Evolutionary conservation across 2,888 invertebrate species (phyloP).

Genomic region (Drosophila nr. medialis): DNA sequence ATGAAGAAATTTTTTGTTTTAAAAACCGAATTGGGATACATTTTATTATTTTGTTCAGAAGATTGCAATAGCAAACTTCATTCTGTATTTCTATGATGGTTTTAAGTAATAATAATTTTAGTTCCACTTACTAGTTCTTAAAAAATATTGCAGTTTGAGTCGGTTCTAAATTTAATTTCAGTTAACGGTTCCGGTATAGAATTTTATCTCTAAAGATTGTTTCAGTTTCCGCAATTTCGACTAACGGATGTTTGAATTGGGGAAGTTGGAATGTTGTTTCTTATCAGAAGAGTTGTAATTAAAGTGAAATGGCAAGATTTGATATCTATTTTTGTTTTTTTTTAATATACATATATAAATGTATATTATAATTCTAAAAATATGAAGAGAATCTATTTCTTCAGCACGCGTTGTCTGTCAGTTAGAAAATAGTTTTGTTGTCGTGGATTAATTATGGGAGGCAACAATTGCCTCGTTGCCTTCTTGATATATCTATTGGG

Average conservation of each 20-base stretch:
- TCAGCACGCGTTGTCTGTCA: constrained; percentile 68
- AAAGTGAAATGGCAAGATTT: neutral
- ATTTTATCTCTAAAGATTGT: neutral
- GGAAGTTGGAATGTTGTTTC: neutral
- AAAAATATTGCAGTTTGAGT: neutral
- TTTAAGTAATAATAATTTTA: neutral
- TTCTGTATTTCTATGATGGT: neutral
- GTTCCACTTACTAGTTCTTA: neutral
- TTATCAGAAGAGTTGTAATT: neutral
- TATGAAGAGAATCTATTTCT: neutral
- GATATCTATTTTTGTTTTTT: neutral
- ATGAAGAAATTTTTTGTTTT: neutral
- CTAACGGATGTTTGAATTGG: neutral
- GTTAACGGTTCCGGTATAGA: neutral
- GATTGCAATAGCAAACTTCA: neutral
- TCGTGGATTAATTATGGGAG: constrained; percentile 37
- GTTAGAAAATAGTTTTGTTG: constrained; percentile 27
- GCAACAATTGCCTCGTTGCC: constrained; percentile 28
- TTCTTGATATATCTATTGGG: constrained; percentile 7
- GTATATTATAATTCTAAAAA: neutral
- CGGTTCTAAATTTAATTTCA: neutral
- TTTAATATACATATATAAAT: neutral
- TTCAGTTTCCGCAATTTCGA: neutral
- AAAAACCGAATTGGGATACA: no score
- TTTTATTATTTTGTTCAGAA: no score